phyloP scores from a whole-genome alignment of 2,888 invertebrate species.

The Incurvaria masculella region DNA sequence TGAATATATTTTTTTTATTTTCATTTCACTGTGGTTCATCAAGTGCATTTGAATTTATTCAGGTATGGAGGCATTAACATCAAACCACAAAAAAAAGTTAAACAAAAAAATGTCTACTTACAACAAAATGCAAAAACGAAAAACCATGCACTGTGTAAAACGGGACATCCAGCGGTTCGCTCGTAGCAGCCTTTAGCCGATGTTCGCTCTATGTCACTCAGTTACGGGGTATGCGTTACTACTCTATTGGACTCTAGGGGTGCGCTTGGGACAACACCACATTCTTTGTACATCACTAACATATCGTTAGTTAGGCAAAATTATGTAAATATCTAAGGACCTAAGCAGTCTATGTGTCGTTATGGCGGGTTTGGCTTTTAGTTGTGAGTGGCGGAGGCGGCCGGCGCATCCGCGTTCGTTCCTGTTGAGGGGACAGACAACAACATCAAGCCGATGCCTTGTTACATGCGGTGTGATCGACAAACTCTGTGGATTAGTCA shows the following conservation, averaged over 20 bases:
- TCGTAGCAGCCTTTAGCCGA: neutral
- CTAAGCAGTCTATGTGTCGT: neutral
- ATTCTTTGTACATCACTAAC: no score
- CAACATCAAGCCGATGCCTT: slow-evolving; percentile 41
- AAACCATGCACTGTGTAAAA: slow-evolving; percentile 45
- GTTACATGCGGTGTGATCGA: slow-evolving; percentile 42
- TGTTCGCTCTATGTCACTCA: no score
- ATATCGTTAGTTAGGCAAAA: no score
- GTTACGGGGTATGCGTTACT: neutral
- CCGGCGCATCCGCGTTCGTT: slow-evolving; percentile 45
- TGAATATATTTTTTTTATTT: no score
- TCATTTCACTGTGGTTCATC: no score
- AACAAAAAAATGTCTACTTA: slow-evolving; percentile 39
- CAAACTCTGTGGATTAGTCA: no score
- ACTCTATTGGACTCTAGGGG: no score
- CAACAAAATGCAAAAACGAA: slow-evolving; percentile 51
- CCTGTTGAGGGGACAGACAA: slow-evolving; percentile 44
- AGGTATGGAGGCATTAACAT: no score
- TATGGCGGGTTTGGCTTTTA: slow-evolving; percentile 23
- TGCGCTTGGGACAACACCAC: no score
- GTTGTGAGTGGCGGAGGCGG: slow-evolving; percentile 42
- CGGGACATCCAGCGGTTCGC: neutral
- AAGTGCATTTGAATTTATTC: no score
- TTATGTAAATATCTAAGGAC: neutral
- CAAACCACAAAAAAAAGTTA: slow-evolving; percentile 18